Conservation (phyloP, 2,888 invertebrate genomes). For the Cantharis nigra region DNA sequence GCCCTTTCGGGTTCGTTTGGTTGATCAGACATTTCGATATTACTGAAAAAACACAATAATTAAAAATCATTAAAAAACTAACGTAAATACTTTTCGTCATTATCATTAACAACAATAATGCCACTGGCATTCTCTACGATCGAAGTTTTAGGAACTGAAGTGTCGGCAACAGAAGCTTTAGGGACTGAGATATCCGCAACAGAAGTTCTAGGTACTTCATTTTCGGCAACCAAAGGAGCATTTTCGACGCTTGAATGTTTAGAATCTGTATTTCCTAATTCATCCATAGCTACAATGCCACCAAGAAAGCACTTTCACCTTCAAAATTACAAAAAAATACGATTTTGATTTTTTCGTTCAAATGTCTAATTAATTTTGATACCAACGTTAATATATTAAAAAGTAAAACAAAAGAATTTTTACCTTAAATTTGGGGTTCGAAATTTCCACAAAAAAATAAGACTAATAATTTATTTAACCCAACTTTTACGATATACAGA, state of each 20-base stretch:
- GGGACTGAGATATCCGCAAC: not conserved
- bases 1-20: slow-evolving; percentile 51
- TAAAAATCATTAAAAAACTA: not conserved
- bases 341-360: not conserved
- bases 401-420: not conserved
- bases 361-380: not conserved
- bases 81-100: not conserved
- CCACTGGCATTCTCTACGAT: not conserved
- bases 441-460: not conserved
- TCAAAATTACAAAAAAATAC: not conserved
- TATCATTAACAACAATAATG: not conserved
- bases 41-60: not conserved
- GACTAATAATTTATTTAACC: slow-evolving; percentile 1
- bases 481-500: not conserved
- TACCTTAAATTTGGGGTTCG: not conserved
- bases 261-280: not conserved
- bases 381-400: not conserved
- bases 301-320: not conserved
- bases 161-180: not conserved
- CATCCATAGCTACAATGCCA: not conserved
- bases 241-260: not conserved
- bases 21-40: slow-evolving; percentile 48
- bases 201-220: not conserved
- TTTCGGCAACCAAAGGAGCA: not conserved
- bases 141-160: not conserved